These are phyloP conservation scores for Oostethus manadensis DNA, from an alignment of 2,113 vertebrate species.

Conservation along the genomic window DNA sequence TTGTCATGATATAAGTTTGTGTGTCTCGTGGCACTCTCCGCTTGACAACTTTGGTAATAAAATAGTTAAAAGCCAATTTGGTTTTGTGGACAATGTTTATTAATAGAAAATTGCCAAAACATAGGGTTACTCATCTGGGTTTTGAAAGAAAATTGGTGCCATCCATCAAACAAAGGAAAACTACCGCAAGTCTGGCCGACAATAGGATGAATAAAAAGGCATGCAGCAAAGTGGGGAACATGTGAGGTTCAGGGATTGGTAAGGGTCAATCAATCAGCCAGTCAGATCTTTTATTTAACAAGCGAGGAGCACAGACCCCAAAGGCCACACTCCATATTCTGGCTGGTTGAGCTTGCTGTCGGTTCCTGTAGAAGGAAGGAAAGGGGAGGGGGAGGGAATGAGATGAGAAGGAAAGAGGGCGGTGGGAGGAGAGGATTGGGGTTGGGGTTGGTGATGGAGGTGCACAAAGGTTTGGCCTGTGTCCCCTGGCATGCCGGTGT, in stretches of 20 bases:
- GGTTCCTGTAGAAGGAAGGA: constrained; percentile 38
- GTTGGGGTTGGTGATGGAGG: constrained; percentile 43
- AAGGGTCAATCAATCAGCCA: constrained; percentile 77
- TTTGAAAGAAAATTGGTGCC: constrained; percentile 74
- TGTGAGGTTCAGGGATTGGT: constrained; percentile 63
- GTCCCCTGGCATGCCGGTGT: constrained; percentile 62
- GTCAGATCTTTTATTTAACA: constrained; percentile 79
- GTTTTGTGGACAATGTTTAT: no score
- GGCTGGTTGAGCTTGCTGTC: constrained; percentile 70
- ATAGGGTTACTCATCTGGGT: constrained; percentile 71
- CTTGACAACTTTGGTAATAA: no score
- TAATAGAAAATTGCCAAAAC: no score
- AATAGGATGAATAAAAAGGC: constrained; percentile 70
- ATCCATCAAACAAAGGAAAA: constrained; percentile 76
- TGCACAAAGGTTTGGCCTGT: constrained; percentile 60
- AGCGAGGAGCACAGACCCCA: constrained; percentile 65
- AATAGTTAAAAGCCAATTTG: no score
- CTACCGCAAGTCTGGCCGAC: constrained; percentile 60
- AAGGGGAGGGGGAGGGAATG: constrained; percentile 39
- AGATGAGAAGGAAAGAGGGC: constrained; percentile 1
- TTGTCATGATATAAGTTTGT: no score
- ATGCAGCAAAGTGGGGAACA: constrained; percentile 60
- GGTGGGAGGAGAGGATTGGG: constrained; percentile 42
- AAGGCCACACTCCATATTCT: constrained; percentile 68
- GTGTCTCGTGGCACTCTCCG: no score